These are phyloP conservation scores for Gopherus evgoodei DNA, from an alignment of 2,113 vertebrate genomes.

Conservation along the genomic window DNA sequence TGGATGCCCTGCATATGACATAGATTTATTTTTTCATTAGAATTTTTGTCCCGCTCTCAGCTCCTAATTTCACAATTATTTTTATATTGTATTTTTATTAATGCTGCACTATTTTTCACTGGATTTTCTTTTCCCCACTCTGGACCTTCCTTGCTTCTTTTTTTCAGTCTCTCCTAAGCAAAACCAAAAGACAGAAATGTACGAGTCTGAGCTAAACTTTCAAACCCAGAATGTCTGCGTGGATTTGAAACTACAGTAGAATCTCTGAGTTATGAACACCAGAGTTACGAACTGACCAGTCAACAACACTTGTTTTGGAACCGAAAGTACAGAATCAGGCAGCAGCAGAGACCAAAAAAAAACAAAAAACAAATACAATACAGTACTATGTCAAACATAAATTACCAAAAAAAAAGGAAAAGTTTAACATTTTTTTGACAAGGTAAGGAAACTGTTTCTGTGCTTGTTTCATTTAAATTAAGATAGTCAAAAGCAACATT, in stretches of 20 bases:
- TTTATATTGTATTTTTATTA: not conserved
- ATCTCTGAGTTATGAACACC: too few relatives aligned
- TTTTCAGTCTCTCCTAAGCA: not conserved
- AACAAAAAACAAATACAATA: too few relatives aligned
- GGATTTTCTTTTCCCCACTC: not conserved
- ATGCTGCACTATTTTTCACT: not conserved
- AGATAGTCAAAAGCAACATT: too few relatives aligned
- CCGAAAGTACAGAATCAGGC: too few relatives aligned
- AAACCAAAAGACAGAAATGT: not conserved
- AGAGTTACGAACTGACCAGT: too few relatives aligned
- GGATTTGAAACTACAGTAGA: not conserved
- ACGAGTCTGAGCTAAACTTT: not conserved
- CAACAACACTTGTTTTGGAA: too few relatives aligned
- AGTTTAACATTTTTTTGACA: too few relatives aligned
- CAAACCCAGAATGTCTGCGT: not conserved
- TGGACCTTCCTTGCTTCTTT: not conserved
- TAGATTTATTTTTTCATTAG: not conserved
- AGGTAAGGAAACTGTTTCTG: too few relatives aligned
- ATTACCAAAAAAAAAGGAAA: too few relatives aligned
- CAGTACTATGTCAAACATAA: too few relatives aligned
- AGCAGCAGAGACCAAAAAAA: too few relatives aligned
- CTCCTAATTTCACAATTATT: not conserved
- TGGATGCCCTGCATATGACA: not conserved
- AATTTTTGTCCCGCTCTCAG: not conserved
- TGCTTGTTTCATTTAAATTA: too few relatives aligned